These are phyloP conservation scores for Pantherophis alleghaniensis DNA, from an alignment of 2,797 vertebrate species.

Conservation along the genomic window DNA sequence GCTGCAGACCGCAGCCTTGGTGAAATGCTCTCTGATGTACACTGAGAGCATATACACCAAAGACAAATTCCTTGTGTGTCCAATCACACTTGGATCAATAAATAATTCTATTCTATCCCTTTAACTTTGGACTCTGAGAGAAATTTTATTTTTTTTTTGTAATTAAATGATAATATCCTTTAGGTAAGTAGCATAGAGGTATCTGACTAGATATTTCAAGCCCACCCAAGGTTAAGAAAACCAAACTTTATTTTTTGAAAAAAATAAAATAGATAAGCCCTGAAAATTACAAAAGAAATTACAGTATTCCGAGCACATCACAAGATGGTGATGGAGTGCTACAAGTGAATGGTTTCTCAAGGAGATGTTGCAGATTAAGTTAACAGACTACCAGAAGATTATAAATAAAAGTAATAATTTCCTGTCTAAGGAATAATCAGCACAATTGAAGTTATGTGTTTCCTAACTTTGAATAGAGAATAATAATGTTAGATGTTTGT, in stretches of 20 bases:
- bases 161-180: not conserved
- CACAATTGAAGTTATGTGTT: not conserved
- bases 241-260: not conserved
- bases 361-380: not conserved
- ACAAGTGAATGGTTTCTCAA: not conserved
- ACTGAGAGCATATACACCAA: no score
- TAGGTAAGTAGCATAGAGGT: not conserved
- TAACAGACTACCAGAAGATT: not conserved
- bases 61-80: no score
- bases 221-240: not conserved
- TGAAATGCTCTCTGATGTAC: no score
- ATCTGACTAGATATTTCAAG: not conserved
- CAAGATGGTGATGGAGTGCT: not conserved
- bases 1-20: no score
- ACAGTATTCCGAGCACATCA: not conserved
- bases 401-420: not conserved
- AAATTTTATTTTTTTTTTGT: not conserved
- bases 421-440: not conserved
- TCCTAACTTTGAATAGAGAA: not conserved
- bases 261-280: not conserved
- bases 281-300: not conserved
- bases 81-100: no score
- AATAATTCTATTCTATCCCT: no score
- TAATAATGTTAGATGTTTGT: not conserved
- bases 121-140: not conserved